Evolutionary conservation across 2,888 invertebrate genomes (phyloP), one percentile per base, ranked within the genome.

Genomic region (Limnephilus lunatus): DNA sequence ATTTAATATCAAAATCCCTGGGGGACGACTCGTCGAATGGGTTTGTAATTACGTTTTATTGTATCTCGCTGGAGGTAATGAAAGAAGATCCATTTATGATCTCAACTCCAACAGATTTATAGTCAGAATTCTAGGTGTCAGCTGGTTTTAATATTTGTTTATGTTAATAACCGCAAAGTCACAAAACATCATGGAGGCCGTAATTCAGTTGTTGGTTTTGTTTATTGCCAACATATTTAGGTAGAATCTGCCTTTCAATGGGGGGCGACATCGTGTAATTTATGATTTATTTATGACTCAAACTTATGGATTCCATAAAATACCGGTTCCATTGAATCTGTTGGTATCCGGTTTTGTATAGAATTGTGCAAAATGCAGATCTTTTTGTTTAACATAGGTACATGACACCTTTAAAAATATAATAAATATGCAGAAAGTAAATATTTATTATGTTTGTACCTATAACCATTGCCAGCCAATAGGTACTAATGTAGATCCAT

Each of bases 1-100:
- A 25, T 68, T 68, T 68, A 68, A 25, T n/a, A 68, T 68, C 35
- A 11, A 83, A 35, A 32, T 30, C 86, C 31, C 87, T 25, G 48
- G 91, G 92, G 92, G 91, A 91, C 90, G 90, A 91, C 35, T 89
- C 82, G 68, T 90, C 35, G 82, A 92, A 92, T 91, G 91, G 82
- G 82, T 91, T 91, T 91, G 91, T 91, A 92, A 92, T 92, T 92
- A 91, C 90, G 81, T 92, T 68, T 90, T 92, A 92, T 87, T 92
- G 90, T 92, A 12, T 30, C 25, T 86, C 32, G 86, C 39, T 44
- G 32, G 32, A 85, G 53, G 35, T 85, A 90, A 87, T 48, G 32
- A 81, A 81, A 91, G 85, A 91, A 48, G 91, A 32, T 44, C 30
- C 44, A 2, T 32, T 80, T 30, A 87, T 91, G 11, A 87, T 86